Base-by-base conservation (phyloP, 2,888 invertebrate genomes). In the Lissocephala sabroskyi region DNA sequence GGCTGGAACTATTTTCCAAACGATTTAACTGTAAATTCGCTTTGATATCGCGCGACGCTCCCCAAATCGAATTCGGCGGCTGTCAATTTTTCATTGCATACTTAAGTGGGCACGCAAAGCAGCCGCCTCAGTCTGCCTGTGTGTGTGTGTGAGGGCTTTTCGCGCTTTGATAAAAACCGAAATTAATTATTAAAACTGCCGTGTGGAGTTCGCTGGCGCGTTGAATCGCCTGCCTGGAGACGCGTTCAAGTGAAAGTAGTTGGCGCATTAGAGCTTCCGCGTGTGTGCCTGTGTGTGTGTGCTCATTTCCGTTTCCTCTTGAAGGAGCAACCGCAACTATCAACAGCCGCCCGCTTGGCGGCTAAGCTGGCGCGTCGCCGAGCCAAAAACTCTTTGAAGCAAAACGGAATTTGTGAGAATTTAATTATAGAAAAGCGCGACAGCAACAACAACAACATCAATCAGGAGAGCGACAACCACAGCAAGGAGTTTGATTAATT, bases 211-310 rank as follows among this genome's bases (percentile, higher is more conserved):
- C 18, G 52, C 45, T 65, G 46, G 52, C 60, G 51, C 49, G 18
- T 35, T 52, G 51, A 41, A 51, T 59, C 59, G 29, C 51, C 58
- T 55, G 59, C 54, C 52, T 54, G 53, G 56, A 45, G 56, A 52
- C 45, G 76, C 73, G 73, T 78, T 75, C 79, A 52, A 76, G 68
- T 67, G 79, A 60, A 76, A 79, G 62, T 65, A 73, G 67, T 68
- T 65, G 62, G 58, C 75, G 63, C 67, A 67, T 73, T 75, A 71
- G 64, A 59, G 58, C 39, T 45, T 3, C 23, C 3, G 7, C 7
- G 4, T 23, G 23, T 23, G 4, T 23, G 23, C 3, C n/a, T n/a
- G 23, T 3, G 23, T 23, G 23, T 23, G 23, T 7, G 7, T 5
- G 23, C 3, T 23, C 7, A 23, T 23, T 65, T 75, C 52, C 62